Base-by-base conservation (phyloP, 2,888 invertebrate genomes). In the Macrophya annulata region DNA sequence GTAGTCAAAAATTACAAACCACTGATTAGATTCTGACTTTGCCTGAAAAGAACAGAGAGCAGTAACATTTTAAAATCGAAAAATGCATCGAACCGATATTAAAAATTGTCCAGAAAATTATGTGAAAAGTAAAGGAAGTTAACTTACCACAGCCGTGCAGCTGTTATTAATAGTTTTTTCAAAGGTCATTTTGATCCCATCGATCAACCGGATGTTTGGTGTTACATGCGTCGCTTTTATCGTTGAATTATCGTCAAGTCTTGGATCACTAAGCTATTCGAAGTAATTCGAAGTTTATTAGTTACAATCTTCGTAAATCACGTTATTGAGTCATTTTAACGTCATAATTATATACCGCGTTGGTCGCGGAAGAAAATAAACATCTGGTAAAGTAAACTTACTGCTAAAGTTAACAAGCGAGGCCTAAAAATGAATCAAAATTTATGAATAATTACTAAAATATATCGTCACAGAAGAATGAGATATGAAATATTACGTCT, bases 1-100 rank as follows among this genome's bases (percentile, higher is more conserved):
- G 21, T 88, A 83, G 86, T 91, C 91, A 79, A 91, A 91, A 51
- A 91, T 45, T 21, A 86, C 87, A 74, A 89, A 89, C 90, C 91
- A 91, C 15, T 87, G 86, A 4, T 85, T 88, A 12, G 91, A 88
- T 17, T 74, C 85, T 2, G 91, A 91, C 74, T 90, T 87, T n/a
- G 87, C 90, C 90, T 91, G 82, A 40, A 1, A 71, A 40, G 8
- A 25, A 9, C 37, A 6, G 45, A 25, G 40, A 71, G 40, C 9
- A n/a, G 15, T 40, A 40, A 71, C 40, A 17, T 71, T 71, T 17
- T 37, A 10, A 17, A 62, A 68, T 37, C 25, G 31, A 15, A 62
- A 25, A 62, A 68, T 17, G 15, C 21, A 9, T 55, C 4, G 17
- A 68, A 62, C 62, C 15, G 37, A 68, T 68, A 6, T 17, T 37